Percentiles rank a stretch among this genome's conserved stretches.
These are phyloP conservation scores for Alfaro cultratus DNA, from an alignment of 2,797 vertebrate species.

Conservation along the genomic window DNA sequence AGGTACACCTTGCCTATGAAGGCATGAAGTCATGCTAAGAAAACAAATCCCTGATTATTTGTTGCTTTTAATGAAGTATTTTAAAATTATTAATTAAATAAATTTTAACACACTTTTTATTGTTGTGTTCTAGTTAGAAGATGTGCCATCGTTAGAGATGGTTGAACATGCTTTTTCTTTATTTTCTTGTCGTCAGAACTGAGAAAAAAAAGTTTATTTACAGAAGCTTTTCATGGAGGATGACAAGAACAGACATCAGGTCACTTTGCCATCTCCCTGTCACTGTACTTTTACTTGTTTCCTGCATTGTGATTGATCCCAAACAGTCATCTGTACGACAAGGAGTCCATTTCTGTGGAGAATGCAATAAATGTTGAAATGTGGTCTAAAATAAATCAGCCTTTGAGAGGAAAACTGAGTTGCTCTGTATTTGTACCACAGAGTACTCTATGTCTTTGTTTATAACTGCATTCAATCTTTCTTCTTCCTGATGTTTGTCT, in stretches of 20 bases:
- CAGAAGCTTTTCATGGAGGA: not conserved
- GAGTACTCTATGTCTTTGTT: not conserved
- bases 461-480: not conserved
- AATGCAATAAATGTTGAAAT: not conserved
- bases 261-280: not conserved
- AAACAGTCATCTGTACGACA: not conserved
- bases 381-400: not conserved
- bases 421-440: not conserved
- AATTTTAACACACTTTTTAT: not conserved
- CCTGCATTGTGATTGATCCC: not conserved
- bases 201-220: not conserved
- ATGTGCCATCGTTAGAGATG: not conserved
- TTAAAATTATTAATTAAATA: not conserved
- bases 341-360: not conserved
- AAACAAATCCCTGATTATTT: not conserved
- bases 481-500: not conserved
- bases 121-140: not conserved
- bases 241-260: not conserved
- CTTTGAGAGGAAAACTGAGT: not conserved
- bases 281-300: not conserved
- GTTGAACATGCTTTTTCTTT: not conserved
- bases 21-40: not conserved
- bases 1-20: conserved; percentile 74
- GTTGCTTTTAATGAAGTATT: not conserved
- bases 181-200: not conserved